Conservation (phyloP, 2,888 invertebrate species). For the Disparrhopalites patrizii region DNA sequence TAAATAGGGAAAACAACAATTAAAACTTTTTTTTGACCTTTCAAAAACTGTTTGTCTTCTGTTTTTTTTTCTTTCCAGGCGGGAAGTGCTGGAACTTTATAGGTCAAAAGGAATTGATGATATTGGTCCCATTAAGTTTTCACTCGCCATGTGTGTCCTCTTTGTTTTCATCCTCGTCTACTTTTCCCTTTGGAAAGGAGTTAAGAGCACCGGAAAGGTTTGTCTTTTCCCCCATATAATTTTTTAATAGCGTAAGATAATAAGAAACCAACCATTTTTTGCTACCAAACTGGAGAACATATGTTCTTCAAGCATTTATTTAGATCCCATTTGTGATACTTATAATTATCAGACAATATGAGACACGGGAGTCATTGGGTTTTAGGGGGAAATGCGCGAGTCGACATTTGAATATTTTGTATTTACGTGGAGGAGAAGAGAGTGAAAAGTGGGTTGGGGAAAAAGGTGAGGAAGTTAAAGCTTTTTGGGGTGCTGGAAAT, state of each 20-base stretch:
- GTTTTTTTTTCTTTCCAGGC: slow-evolving; percentile 59
- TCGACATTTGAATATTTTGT: too few relatives aligned
- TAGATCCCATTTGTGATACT: too few relatives aligned
- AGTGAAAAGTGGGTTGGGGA: not conserved
- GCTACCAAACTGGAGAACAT: too few relatives aligned
- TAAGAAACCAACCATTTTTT: too few relatives aligned
- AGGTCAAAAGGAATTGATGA: slow-evolving; percentile 75
- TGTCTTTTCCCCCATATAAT: too few relatives aligned
- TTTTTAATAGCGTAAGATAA: too few relatives aligned
- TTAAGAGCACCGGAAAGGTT: slow-evolving; percentile 89
- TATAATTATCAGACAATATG: too few relatives aligned
- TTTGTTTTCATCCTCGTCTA: slow-evolving; percentile 90
- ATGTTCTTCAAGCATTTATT: too few relatives aligned
- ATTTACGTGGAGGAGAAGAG: not conserved
- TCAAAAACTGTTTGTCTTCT: slow-evolving; percentile 24
- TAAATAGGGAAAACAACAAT: too few relatives aligned
- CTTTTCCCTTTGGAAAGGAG: slow-evolving; percentile 95
- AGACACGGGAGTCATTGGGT: too few relatives aligned
- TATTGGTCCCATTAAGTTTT: slow-evolving; percentile 84
- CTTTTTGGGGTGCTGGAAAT: not conserved
- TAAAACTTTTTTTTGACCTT: slow-evolving; percentile 6
- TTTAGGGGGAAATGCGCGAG: too few relatives aligned
- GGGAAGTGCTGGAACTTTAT: slow-evolving; percentile 79
- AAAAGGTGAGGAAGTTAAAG: too few relatives aligned
- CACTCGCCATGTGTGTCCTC: slow-evolving; percentile 82